phyloP scores from a whole-genome alignment of 2,797 vertebrate genomes.

The Esox masquinongy region DNA sequence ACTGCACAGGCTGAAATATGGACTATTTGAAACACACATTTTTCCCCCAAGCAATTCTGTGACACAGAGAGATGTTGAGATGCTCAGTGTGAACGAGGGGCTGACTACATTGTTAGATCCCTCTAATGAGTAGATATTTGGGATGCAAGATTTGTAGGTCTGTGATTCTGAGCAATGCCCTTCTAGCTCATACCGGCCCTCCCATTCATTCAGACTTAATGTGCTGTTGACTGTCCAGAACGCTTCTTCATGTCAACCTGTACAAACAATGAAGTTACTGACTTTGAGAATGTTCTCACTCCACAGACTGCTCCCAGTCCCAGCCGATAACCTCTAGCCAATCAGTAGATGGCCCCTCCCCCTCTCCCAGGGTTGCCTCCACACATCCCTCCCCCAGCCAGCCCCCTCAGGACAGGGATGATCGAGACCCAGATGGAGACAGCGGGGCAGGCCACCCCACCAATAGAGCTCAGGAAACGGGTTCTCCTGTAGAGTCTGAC shows the following conservation, averaged over 20 bases:
- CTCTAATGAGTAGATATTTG: not conserved
- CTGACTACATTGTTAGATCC: not conserved
- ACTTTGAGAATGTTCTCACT: not conserved
- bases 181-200: not conserved
- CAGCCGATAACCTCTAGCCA: not conserved
- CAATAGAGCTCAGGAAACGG: conserved; percentile 25
- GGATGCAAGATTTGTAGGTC: not conserved
- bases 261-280: not conserved
- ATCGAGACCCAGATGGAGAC: conserved; percentile 10
- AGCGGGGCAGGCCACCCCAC: conserved; percentile 22
- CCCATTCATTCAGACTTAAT: not conserved
- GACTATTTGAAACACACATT: too few relatives aligned
- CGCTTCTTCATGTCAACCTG: not conserved
- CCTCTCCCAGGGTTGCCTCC: conserved; percentile 27
- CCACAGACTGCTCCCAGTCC: conserved; percentile 46
- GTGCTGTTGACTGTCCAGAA: not conserved
- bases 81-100: not conserved
- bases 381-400: conserved; percentile 6
- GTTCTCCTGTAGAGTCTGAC: conserved; percentile 14
- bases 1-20: too few relatives aligned
- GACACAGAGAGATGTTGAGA: not conserved
- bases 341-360: conserved; percentile 24
- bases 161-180: not conserved
- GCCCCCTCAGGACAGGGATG: not conserved
- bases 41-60: too few relatives aligned